Percentiles rank a stretch among this genome's conserved stretches.
These are phyloP conservation scores for Rotaria socialis DNA, from an alignment of 2,888 invertebrate genomes.

Conservation along the genomic window DNA sequence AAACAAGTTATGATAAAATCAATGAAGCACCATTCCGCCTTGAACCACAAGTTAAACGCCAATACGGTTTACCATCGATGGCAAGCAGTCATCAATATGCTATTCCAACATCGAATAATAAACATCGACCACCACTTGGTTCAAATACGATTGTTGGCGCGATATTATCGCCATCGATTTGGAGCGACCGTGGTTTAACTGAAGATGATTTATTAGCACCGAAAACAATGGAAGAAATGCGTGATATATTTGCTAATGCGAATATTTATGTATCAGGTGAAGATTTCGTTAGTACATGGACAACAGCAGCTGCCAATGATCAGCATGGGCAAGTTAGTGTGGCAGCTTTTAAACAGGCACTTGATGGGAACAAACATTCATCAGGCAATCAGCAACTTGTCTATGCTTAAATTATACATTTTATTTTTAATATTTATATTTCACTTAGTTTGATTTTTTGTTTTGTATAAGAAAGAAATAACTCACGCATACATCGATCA, in stretches of 20 bases:
- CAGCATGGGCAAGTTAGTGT: conserved; percentile 57
- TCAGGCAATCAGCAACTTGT: conserved; percentile 10
- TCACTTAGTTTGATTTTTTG: background rate
- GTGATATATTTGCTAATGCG: conserved; percentile 53
- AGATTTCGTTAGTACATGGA: conserved; percentile 54
- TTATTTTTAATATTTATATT: background rate
- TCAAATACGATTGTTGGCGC: conserved; percentile 56
- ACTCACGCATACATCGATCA: background rate
- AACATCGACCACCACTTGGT: conserved; percentile 56
- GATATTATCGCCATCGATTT: conserved; percentile 56
- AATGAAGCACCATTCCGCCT: conserved; percentile 45
- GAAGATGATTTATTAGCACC: conserved; percentile 56
- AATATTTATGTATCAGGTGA: conserved; percentile 55
- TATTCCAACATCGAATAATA: conserved; percentile 53
- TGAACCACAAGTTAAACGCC: conserved; percentile 50
- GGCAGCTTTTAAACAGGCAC: conserved; percentile 55
- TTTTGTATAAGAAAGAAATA: background rate
- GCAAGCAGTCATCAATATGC: conserved; percentile 54
- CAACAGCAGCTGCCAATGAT: conserved; percentile 52
- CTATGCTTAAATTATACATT: background rate
- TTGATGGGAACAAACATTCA: conserved; percentile 48
- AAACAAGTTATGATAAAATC: conserved; percentile 45
- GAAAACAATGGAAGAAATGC: conserved; percentile 53
- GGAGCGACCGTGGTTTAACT: conserved; percentile 53
- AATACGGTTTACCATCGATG: conserved; percentile 57